A percentile compares a stretch with the other conserved stretches of the same genome.
These are phyloP conservation scores for Cuculus canorus DNA, from an alignment of 2,797 vertebrate species.

Conservation along the genomic window DNA sequence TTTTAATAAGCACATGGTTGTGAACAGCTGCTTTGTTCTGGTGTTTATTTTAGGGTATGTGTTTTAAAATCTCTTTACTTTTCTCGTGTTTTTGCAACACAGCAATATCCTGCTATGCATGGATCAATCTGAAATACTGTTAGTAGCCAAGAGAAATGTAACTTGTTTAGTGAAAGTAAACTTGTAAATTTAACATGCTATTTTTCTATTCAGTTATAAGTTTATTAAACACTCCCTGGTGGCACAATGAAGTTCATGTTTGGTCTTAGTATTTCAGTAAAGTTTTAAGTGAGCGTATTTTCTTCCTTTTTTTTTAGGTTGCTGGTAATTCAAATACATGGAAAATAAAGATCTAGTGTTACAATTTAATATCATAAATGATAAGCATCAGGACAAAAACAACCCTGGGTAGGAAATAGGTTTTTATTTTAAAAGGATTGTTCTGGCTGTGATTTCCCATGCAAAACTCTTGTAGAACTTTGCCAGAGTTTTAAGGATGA, in stretches of 20 bases:
- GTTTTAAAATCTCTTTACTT: neutral
- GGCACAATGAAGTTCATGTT: neutral
- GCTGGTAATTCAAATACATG: neutral
- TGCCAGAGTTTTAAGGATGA: neutral
- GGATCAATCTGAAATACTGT: neutral
- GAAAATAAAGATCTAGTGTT: neutral
- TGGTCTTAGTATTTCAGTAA: neutral
- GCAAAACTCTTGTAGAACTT: neutral
- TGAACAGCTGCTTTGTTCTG: neutral
- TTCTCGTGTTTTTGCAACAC: neutral
- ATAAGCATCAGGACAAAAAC: neutral
- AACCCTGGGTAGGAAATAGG: neutral
- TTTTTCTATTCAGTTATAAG: neutral
- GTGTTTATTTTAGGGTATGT: neutral
- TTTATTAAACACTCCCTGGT: neutral
- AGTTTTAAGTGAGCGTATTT: neutral
- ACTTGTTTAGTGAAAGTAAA: neutral
- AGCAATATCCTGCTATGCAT: neutral
- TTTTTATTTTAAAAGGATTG: neutral
- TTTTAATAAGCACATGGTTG: neutral
- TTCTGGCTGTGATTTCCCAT: neutral
- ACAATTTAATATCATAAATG: neutral
- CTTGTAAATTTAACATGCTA: neutral
- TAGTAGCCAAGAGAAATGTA: neutral
- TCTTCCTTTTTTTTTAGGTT: neutral